phyloP scores from a whole-genome alignment of 2,113 vertebrate genomes.

The Bos javanicus region DNA sequence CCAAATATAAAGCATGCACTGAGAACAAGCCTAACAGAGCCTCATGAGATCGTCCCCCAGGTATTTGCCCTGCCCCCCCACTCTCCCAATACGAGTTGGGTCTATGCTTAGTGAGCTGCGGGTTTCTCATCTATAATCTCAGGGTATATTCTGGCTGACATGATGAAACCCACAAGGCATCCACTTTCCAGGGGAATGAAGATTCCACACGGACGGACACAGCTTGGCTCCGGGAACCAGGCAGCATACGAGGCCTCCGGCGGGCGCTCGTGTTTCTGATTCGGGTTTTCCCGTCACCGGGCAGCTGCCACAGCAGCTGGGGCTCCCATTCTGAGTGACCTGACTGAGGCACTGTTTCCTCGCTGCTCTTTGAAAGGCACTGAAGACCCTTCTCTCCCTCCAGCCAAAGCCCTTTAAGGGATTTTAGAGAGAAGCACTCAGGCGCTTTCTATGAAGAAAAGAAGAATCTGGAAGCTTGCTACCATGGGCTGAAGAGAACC shows the following conservation, averaged over 20 bases:
- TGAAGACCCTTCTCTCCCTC: neutral
- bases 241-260: neutral
- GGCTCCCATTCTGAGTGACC: neutral
- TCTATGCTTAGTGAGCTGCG: neutral
- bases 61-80: neutral
- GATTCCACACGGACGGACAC: neutral
- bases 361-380: neutral
- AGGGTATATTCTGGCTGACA: neutral
- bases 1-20: neutral
- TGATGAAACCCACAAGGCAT: neutral
- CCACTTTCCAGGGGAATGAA: neutral
- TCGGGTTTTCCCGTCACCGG: neutral
- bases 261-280: neutral
- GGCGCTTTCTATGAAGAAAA: neutral
- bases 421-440: neutral
- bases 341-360: neutral
- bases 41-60: neutral
- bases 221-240: neutral
- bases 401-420: neutral
- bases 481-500: neutral
- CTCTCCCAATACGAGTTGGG: neutral
- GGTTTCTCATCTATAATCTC: constrained; percentile 1
- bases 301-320: neutral
- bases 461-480: neutral
- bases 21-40: neutral